Evolutionary conservation across 2,888 invertebrate genomes (phyloP).

Genomic region (Buathra laborator): DNA sequence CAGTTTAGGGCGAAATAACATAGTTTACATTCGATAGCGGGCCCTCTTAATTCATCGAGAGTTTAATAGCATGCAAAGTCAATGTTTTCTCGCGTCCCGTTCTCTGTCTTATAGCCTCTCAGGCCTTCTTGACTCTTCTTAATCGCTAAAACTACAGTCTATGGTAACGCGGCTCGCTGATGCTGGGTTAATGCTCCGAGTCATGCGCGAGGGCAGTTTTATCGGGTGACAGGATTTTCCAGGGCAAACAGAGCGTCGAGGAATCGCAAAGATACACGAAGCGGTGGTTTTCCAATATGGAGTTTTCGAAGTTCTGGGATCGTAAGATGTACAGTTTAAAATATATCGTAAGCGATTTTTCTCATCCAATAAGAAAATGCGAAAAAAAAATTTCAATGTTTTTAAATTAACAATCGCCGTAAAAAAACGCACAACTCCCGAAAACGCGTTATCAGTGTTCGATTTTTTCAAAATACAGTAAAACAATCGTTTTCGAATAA

Average conservation of each 20-base stretch:
- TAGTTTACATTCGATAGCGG: constrained; percentile 56
- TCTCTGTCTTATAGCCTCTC: constrained; percentile 49
- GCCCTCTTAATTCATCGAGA: constrained; percentile 63
- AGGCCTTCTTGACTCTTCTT: constrained; percentile 32
- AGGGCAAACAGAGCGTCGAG: constrained; percentile 49
- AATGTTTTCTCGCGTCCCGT: constrained; percentile 70
- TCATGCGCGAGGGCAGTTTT: constrained; percentile 74
- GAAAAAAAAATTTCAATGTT: background rate
- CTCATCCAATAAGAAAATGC: too few species aligned
- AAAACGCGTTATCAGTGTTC: background rate
- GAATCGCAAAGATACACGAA: constrained; percentile 11
- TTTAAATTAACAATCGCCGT: background rate
- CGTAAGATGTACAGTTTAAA: background rate
- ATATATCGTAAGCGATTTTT: too few species aligned
- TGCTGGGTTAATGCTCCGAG: constrained; percentile 26
- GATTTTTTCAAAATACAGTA: too few species aligned
- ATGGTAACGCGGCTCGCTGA: constrained; percentile 26
- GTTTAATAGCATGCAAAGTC: constrained; percentile 74
- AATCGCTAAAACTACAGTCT: constrained; percentile 39
- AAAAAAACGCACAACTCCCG: background rate
- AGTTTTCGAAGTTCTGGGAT: background rate
- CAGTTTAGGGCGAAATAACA: constrained; percentile 41
- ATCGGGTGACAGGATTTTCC: constrained; percentile 64
- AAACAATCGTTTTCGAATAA: too few species aligned
- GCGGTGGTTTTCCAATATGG: background rate